A percentile compares a stretch with the other conserved stretches of the same genome.
phyloP scores from a whole-genome alignment of 2,888 invertebrate genomes.

The Disparrhopalites patrizii region DNA sequence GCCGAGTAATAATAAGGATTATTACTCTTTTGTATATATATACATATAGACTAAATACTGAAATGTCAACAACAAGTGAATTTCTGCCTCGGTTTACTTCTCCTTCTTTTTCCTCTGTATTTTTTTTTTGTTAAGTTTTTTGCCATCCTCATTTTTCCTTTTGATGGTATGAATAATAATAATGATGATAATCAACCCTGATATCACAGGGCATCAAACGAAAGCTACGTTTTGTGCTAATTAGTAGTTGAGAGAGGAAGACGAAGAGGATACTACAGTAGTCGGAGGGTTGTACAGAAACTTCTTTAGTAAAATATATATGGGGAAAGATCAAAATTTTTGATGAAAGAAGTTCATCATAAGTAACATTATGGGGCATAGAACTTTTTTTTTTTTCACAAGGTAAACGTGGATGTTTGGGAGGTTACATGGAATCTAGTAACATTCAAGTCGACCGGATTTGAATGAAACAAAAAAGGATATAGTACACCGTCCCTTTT shows the following conservation, averaged over 20 bases:
- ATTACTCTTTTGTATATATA: no score
- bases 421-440: not conserved
- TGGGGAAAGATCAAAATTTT: not conserved
- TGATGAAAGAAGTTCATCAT: not conserved
- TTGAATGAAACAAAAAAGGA: not conserved
- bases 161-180: no score
- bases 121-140: no score
- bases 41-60: not conserved
- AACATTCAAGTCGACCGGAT: not conserved
- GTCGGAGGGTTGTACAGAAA: no score
- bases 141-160: not conserved
- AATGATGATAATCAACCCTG: no score
- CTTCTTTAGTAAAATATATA: no score
- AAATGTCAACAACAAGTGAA: not conserved
- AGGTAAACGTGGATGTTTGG: not conserved
- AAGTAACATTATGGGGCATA: not conserved
- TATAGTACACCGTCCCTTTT: no score
- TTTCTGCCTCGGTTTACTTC: slow-evolving; percentile 21
- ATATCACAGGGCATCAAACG: no score
- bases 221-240: not conserved
- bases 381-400: no score
- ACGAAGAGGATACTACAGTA: no score
- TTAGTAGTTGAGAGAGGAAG: not conserved
- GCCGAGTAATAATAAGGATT: not conserved
- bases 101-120: not conserved